These are phyloP conservation scores for Hirundichthys speculiger DNA, from an alignment of 2,113 vertebrate species.

Conservation along the genomic window DNA sequence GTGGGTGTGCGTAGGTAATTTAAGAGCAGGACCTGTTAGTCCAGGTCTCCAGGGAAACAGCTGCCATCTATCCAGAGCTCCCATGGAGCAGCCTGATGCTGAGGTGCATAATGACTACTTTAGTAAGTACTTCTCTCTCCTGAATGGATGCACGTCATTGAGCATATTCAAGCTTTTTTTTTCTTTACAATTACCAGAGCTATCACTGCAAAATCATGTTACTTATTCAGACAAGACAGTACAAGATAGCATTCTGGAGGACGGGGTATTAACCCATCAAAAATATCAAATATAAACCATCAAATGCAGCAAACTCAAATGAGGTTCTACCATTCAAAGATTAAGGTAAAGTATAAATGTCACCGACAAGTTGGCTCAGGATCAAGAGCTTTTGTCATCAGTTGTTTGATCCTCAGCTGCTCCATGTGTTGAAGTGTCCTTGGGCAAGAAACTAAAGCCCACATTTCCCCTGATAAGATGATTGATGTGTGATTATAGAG, in stretches of 20 bases:
- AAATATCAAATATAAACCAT: too few relatives aligned
- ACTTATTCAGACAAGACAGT: conserved; percentile 2
- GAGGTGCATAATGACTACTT: conserved; percentile 14
- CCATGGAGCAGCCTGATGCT: conserved; percentile 51
- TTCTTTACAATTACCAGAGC: neutral
- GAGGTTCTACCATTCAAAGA: too few relatives aligned
- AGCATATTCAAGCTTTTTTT: conserved; percentile 28
- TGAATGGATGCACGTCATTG: conserved; percentile 36
- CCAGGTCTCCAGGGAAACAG: conserved; percentile 65
- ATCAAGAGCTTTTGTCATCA: too few relatives aligned
- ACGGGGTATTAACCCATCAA: too few relatives aligned
- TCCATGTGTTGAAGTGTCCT: too few relatives aligned
- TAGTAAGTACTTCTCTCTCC: conserved; percentile 6
- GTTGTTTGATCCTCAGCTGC: too few relatives aligned
- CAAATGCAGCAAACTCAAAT: too few relatives aligned
- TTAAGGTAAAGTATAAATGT: too few relatives aligned
- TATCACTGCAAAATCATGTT: conserved; percentile 16
- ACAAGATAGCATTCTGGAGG: neutral
- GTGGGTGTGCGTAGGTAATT: conserved; percentile 60
- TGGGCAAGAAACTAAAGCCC: too few relatives aligned
- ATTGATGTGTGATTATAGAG: too few relatives aligned
- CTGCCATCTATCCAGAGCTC: conserved; percentile 48
- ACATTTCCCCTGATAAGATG: too few relatives aligned
- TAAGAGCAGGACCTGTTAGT: conserved; percentile 52
- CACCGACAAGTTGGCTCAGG: too few relatives aligned